phyloP scores from a whole-genome alignment of 1,140 invertebrate genomes.

The Zophobas atratus region DNA sequence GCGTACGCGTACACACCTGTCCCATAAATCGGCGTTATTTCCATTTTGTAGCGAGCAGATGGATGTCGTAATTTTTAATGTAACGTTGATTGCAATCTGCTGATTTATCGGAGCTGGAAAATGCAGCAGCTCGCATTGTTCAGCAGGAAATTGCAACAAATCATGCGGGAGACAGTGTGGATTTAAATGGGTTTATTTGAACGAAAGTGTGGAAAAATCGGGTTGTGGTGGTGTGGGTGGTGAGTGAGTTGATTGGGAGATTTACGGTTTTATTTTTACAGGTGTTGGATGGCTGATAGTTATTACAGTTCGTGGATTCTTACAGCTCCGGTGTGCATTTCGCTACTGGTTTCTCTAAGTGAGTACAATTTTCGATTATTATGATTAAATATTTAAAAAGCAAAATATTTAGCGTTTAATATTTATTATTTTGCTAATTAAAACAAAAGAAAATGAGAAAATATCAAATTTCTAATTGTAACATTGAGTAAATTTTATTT shows the following conservation, averaged over 20 bases:
- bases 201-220: background rate
- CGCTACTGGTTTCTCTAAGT: conserved; percentile 74
- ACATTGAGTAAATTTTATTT: too few relatives aligned
- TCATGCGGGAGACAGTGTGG: background rate
- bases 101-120: conserved; percentile 2
- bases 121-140: background rate
- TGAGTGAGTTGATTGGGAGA: too few relatives aligned
- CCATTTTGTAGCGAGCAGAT: background rate
- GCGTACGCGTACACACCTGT: too few relatives aligned
- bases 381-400: too few relatives aligned
- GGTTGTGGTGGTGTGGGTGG: background rate
- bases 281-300: conserved; percentile 87
- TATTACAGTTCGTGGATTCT: conserved; percentile 79
- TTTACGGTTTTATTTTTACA: conserved; percentile 67
- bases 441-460: too few relatives aligned
- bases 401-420: too few relatives aligned
- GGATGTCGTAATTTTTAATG: conserved; percentile 2
- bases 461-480: too few relatives aligned
- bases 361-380: conserved; percentile 52
- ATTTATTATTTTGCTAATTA: background rate
- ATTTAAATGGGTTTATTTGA: background rate
- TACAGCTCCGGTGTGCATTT: conserved; percentile 80
- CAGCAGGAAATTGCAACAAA: conserved; percentile 10
- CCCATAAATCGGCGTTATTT: too few relatives aligned
- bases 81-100: conserved; percentile 17